Evolutionary conservation across 2,113 vertebrate species (phyloP).

Genomic region (Kobus ellipsiprymnus): DNA sequence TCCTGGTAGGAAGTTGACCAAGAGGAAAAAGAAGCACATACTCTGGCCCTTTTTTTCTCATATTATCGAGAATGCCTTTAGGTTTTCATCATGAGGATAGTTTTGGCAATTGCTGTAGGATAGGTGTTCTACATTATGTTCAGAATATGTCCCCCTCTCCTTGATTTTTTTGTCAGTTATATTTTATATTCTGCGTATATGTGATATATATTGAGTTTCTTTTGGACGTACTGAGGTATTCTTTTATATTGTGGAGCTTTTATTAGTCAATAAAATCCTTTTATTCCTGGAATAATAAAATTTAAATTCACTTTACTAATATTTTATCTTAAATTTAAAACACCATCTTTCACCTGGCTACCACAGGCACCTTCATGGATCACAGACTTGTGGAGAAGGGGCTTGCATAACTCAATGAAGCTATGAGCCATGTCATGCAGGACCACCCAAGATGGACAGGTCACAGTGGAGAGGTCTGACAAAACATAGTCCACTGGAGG

Average conservation of each 20-base stretch:
- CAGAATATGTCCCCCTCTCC: neutral
- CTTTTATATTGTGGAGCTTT: neutral
- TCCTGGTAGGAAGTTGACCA: neutral
- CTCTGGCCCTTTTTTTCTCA: neutral
- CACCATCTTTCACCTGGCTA: neutral
- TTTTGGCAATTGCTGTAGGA: neutral
- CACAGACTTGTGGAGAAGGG: neutral
- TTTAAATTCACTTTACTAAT: neutral
- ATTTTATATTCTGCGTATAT: neutral
- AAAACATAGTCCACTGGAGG: neutral
- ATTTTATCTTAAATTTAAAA: neutral
- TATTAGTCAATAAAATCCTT: neutral
- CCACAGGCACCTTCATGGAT: neutral
- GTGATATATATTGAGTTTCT: neutral
- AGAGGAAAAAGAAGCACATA: neutral
- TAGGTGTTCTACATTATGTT: neutral
- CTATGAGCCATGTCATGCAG: neutral
- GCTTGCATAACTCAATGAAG: neutral
- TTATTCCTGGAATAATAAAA: neutral
- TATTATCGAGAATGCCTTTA: neutral
- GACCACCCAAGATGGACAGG: neutral
- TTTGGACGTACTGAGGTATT: neutral
- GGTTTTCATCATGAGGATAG: neutral
- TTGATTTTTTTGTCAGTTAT: neutral
- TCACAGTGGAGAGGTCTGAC: neutral